A percentile compares a stretch with the other conserved stretches of the same genome.
These are phyloP conservation scores for Mus spretus DNA, from an alignment of 2,797 vertebrate genomes.

Conservation along the genomic window DNA sequence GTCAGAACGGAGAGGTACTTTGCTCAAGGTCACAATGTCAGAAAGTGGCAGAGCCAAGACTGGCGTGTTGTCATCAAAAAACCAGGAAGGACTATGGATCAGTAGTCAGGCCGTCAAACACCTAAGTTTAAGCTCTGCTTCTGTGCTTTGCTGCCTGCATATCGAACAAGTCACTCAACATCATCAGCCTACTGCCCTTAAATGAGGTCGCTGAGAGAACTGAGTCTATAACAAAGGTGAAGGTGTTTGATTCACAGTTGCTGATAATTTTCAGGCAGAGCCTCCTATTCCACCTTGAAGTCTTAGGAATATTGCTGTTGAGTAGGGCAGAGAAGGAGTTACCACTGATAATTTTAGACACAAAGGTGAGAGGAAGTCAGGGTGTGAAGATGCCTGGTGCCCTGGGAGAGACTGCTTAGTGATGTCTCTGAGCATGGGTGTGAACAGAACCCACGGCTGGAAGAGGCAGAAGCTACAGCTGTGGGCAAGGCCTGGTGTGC, in stretches of 20 bases:
- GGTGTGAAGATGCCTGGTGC: background rate
- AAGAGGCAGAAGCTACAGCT: background rate
- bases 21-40: background rate
- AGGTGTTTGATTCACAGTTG: background rate
- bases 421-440: background rate
- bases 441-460: background rate
- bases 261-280: background rate
- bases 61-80: background rate
- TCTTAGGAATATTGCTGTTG: background rate
- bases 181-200: background rate
- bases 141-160: background rate
- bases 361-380: conserved; percentile 58
- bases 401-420: background rate
- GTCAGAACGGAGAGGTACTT: background rate
- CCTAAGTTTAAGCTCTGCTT: background rate
- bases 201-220: conserved; percentile 50
- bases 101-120: background rate
- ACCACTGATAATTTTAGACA: conserved; percentile 11
- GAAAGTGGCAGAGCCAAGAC: background rate
- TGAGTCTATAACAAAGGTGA: background rate
- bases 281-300: background rate
- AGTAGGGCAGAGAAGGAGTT: background rate
- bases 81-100: background rate
- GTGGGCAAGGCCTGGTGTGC: background rate
- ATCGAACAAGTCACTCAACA: background rate